phyloP scores from a whole-genome alignment of 2,888 invertebrate genomes.

The Dugesia japonica region DNA sequence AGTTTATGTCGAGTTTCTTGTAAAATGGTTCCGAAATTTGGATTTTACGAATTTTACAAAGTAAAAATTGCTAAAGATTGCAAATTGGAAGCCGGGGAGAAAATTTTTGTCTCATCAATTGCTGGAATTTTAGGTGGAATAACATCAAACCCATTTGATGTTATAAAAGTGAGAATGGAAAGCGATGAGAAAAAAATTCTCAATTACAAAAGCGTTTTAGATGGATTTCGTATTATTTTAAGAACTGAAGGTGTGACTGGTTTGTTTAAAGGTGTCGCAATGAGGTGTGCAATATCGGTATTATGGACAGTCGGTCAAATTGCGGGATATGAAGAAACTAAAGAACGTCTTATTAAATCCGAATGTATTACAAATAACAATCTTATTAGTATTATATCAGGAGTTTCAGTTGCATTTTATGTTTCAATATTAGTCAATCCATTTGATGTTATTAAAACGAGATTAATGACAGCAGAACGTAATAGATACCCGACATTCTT shows the following conservation, averaged over 20 bases:
- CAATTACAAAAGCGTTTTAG: background rate
- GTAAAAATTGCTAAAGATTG: background rate
- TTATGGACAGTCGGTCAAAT: background rate
- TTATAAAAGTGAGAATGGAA: background rate
- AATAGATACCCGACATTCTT: background rate
- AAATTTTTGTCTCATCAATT: background rate
- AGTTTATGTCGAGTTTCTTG: background rate
- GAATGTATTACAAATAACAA: background rate
- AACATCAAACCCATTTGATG: background rate
- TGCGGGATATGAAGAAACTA: background rate
- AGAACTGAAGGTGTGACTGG: background rate
- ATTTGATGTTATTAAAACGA: background rate
- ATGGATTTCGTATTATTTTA: background rate
- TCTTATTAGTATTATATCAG: background rate
- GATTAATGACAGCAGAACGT: background rate
- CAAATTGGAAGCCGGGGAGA: background rate
- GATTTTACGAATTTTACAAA: background rate
- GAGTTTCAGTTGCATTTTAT: background rate
- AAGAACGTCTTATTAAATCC: background rate
- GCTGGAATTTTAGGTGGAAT: background rate
- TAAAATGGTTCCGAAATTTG: background rate
- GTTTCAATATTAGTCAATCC: background rate
- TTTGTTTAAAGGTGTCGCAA: background rate
- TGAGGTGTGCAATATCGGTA: background rate
- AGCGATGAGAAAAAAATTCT: background rate